Evolutionary conservation across 2,888 invertebrate genomes (phyloP).

Genomic region (Norana najaformis): DNA sequence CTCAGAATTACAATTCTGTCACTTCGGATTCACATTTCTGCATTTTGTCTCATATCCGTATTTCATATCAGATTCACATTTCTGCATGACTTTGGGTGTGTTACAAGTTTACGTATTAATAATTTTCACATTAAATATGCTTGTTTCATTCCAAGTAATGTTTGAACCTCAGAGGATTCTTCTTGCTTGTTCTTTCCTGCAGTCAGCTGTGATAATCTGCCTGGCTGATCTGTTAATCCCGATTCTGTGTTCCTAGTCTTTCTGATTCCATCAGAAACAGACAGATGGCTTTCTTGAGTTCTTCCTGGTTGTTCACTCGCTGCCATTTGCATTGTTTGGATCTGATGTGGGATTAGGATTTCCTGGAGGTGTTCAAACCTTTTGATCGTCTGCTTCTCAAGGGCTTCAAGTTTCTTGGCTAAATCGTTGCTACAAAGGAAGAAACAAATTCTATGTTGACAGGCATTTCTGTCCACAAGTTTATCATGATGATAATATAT

Average conservation of each 20-base stretch:
- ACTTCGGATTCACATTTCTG: too few species aligned
- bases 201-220: not conserved
- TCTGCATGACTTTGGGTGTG: too few species aligned
- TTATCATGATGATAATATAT: not conserved
- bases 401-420: not conserved
- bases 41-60: too few species aligned
- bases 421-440: not conserved
- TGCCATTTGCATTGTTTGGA: not conserved
- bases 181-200: not conserved
- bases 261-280: not conserved
- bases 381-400: slow-evolving; percentile 9
- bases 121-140: too few species aligned
- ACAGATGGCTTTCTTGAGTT: not conserved
- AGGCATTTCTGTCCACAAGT: not conserved
- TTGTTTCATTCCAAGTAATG: not conserved
- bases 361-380: not conserved
- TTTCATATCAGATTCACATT: too few species aligned
- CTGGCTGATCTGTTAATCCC: not conserved
- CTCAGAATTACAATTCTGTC: too few species aligned
- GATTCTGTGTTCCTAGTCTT: not conserved
- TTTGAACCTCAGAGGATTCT: not conserved
- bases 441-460: not conserved
- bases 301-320: not conserved
- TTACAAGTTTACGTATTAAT: too few species aligned
- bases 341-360: not conserved